Evolutionary conservation across 2,113 vertebrate species (phyloP).

Genomic region (Mormoops blainvillei): DNA sequence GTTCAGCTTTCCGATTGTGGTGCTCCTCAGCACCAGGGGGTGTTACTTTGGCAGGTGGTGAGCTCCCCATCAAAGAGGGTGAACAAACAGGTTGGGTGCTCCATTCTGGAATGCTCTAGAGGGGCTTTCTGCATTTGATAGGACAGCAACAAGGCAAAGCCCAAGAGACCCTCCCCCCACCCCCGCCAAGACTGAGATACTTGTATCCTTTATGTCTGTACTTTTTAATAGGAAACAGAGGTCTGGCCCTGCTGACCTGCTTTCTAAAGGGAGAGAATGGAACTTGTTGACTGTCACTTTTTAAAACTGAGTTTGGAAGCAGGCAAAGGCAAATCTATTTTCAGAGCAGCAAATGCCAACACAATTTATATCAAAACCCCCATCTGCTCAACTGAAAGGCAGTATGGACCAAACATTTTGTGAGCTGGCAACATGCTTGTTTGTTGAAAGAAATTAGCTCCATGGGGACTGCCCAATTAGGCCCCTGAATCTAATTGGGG

Average conservation of each 20-base stretch:
- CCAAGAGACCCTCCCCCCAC: not conserved
- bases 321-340: constrained; percentile 67
- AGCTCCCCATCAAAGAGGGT: not conserved
- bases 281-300: constrained; percentile 56
- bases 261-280: not conserved
- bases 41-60: not conserved
- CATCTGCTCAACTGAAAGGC: constrained; percentile 65
- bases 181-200: not conserved
- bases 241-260: constrained; percentile 15
- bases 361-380: constrained; percentile 64
- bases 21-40: not conserved
- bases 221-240: not conserved
- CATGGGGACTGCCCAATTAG: not conserved
- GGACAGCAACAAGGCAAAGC: not conserved
- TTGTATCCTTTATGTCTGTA: not conserved
- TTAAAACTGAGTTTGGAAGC: constrained; percentile 53
- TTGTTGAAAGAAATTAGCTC: constrained; percentile 26
- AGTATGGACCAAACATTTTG: not conserved
- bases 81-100: not conserved
- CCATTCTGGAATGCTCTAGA: not conserved
- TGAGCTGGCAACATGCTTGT: not conserved
- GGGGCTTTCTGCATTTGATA: not conserved
- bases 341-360: constrained; percentile 66
- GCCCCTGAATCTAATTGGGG: not conserved
- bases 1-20: not conserved